Evolutionary conservation across 2,888 invertebrate species (phyloP), one percentile per base, ranked within the genome.

Genomic region (Ormyrus rosae): DNA sequence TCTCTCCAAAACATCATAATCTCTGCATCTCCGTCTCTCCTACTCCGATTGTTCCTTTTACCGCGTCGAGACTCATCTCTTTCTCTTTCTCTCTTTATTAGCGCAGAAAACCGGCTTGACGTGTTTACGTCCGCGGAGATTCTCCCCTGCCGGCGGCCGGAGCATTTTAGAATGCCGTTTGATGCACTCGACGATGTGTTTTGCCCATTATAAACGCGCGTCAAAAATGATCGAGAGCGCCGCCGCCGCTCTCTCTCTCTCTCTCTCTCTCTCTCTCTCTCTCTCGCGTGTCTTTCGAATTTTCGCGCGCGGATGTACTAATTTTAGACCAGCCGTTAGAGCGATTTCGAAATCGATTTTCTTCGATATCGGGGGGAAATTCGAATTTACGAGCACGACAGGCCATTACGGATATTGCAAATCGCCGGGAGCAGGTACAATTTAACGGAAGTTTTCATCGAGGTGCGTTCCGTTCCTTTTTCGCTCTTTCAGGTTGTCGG

Each of bases 41-140:
- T 58, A 7, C 8, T 71, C 50, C 51, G 6, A 34, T 34, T 34
- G 34, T 34, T 34, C 34, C 34, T 34, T 34, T 34, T 34, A 34
- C 34, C 34, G 34, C 34, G 34, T 34, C 34, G 34, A 34, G 34
- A 1, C 3, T 3, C 34, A 34, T 34, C 34, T 34, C 34, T 34
- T 84, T 84, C 83, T 83, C 81, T 83, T 80, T 72, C 80, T 83
- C 68, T 60, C 46, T 75, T 68, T 58, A 51, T 76, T 51, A 60
- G 13, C 53, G 45, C 11, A 60, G 70, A 46, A 80, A 87, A 88
- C 86, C 87, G 86, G 86, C 85, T 86, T 63, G 83, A 87, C 87
- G 85, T 85, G 86, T 87, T 87, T 86, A 84, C 84, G 84, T 82
- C 83, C 68, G 75, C 51, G 69, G 55, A n/a, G 45, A 83, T 69